Evolutionary conservation across 2,113 vertebrate genomes (phyloP).

Genomic region (Benitochromis conjunctus): DNA sequence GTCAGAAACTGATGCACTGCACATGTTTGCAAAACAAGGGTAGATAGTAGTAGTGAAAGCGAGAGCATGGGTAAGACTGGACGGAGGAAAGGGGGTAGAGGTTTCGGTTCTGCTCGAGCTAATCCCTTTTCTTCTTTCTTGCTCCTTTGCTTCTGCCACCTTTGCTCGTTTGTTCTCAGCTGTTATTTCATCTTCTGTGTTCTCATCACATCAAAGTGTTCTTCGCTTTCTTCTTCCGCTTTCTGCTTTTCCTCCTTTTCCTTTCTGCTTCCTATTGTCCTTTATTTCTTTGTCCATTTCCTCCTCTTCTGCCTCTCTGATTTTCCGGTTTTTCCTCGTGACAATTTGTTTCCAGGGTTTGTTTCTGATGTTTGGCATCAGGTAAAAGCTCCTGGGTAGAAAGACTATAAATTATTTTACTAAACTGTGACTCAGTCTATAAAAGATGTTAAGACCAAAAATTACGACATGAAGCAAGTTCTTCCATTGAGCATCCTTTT

Average conservation of each 20-base stretch:
- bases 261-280: background rate
- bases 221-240: background rate
- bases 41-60: background rate
- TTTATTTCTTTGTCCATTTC: background rate
- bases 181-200: background rate
- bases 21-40: background rate
- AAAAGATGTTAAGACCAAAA: background rate
- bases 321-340: background rate
- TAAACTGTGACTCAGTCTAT: background rate
- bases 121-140: background rate
- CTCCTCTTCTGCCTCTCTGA: background rate
- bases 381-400: background rate
- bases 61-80: rapidly evolving
- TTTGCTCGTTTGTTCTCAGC: background rate
- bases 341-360: background rate
- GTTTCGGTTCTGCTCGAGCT: background rate
- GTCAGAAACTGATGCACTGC: background rate
- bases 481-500: too few species aligned
- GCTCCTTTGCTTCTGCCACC: background rate
- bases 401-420: background rate
- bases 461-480: background rate
- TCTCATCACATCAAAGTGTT: background rate
- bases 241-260: rapidly evolving
- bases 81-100: background rate
- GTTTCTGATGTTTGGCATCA: background rate